These are phyloP conservation scores for Galbula dea DNA, from an alignment of 2,113 vertebrate species.

Conservation along the genomic window DNA sequence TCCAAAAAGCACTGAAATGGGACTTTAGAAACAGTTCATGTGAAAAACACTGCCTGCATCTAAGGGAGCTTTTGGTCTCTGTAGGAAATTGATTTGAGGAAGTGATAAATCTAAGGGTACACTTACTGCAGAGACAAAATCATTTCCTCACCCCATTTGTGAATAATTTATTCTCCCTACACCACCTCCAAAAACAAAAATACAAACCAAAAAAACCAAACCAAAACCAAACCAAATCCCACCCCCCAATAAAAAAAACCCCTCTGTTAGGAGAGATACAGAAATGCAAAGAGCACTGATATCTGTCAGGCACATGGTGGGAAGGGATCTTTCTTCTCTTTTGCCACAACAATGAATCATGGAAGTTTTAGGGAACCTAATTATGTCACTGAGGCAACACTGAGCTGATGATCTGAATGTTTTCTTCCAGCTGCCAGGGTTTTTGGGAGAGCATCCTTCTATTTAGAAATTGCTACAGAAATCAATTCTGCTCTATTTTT, in stretches of 20 bases:
- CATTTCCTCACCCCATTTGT: not conserved
- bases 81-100: not conserved
- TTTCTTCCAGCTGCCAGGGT: not conserved
- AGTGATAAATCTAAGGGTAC: not conserved
- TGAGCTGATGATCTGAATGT: not conserved
- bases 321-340: not conserved
- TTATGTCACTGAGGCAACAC: slow-evolving; percentile 8
- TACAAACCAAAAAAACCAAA: not conserved
- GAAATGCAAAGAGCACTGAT: not conserved
- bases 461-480: not conserved
- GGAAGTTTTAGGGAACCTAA: slow-evolving; percentile 8
- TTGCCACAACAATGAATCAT: not conserved
- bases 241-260: too few relatives aligned
- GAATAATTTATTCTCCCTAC: not conserved
- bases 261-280: not conserved
- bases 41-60: not conserved
- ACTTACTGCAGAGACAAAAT: not conserved
- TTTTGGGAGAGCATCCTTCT: slow-evolving; percentile 1
- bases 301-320: not conserved
- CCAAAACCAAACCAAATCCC: too few relatives aligned
- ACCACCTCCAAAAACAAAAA: not conserved
- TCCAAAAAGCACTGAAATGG: not conserved
- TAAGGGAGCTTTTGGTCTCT: not conserved
- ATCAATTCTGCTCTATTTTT: not conserved
- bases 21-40: not conserved